These are phyloP conservation scores for Sprattus sprattus DNA, from an alignment of 2,113 vertebrate genomes.

Conservation along the genomic window DNA sequence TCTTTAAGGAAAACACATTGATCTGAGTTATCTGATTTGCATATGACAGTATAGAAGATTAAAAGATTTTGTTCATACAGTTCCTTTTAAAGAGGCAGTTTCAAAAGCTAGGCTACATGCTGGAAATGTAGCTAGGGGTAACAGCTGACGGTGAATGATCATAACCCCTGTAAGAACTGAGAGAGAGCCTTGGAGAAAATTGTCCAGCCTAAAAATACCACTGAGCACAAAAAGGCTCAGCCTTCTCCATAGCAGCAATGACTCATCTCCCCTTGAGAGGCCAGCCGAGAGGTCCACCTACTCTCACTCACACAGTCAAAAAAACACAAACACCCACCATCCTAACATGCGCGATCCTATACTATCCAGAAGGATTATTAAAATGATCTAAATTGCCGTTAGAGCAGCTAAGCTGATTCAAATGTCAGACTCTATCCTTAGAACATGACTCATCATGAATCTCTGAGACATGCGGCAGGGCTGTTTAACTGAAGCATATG, in stretches of 20 bases:
- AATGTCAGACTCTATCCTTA: not conserved
- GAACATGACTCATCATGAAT: not conserved
- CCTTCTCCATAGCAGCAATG: not conserved
- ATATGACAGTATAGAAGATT: not conserved
- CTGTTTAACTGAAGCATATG: not conserved
- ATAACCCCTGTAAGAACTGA: not conserved
- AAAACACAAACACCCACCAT: not conserved
- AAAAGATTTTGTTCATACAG: not conserved
- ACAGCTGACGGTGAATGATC: not conserved
- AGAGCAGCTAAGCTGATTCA: not conserved
- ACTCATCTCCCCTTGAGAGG: slow-evolving; percentile 7
- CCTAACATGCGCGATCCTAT: not conserved
- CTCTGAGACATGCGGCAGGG: not conserved
- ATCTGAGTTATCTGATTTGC: not conserved
- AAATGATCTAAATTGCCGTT: not conserved
- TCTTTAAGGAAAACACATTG: not conserved
- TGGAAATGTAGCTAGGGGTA: not conserved
- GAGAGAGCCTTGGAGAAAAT: slow-evolving; percentile 5
- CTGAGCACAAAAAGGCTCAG: not conserved
- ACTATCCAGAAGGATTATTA: not conserved
- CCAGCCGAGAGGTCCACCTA: not conserved
- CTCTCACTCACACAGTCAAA: not conserved
- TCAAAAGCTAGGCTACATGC: not conserved
- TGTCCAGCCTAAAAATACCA: not conserved
- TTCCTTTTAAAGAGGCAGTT: not conserved